Conservation (phyloP, 2,888 invertebrate genomes). For the Pyrrhia umbra region DNA sequence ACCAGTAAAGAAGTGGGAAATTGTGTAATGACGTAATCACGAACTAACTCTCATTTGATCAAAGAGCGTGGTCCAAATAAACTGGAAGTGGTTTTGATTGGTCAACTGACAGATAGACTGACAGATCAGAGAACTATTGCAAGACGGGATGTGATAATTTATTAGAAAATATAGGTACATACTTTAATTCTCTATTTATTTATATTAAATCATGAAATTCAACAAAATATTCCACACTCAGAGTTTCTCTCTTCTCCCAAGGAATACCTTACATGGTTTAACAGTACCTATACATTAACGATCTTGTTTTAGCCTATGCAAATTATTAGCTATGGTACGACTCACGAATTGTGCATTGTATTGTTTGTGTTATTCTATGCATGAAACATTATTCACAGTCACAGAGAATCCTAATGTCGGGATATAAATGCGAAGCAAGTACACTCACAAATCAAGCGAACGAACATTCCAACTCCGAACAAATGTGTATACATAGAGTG, state of each 20-base stretch:
- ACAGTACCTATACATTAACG: constrained; percentile 1
- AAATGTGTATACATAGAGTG: constrained; percentile 28
- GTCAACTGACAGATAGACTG: constrained; percentile 1
- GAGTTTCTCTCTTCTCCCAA: no score
- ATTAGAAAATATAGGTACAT: no score
- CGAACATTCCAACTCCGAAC: constrained; percentile 37
- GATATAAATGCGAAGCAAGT: constrained; percentile 46
- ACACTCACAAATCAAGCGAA: constrained; percentile 43
- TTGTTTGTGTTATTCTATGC: constrained; percentile 46
- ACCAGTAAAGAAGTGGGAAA: constrained; percentile 10
- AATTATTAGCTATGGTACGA: constrained; percentile 25
- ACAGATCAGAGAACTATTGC: background rate
- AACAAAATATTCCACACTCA: background rate
- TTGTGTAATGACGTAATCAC: constrained; percentile 11
- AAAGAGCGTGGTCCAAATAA: constrained; percentile 27
- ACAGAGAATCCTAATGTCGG: constrained; percentile 43
- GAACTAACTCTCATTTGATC: constrained; percentile 14
- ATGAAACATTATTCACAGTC: constrained; percentile 47
- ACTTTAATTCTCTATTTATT: no score
- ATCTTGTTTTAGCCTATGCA: constrained; percentile 22
- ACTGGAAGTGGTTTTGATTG: constrained; percentile 33
- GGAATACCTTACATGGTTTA: background rate
- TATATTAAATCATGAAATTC: no score
- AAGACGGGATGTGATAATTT: constrained; percentile 6
- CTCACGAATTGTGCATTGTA: constrained; percentile 28